Evolutionary conservation across 92 coral and sea anemone genomes (phyloP).

Genomic region (Epizoanthus fatuus): DNA sequence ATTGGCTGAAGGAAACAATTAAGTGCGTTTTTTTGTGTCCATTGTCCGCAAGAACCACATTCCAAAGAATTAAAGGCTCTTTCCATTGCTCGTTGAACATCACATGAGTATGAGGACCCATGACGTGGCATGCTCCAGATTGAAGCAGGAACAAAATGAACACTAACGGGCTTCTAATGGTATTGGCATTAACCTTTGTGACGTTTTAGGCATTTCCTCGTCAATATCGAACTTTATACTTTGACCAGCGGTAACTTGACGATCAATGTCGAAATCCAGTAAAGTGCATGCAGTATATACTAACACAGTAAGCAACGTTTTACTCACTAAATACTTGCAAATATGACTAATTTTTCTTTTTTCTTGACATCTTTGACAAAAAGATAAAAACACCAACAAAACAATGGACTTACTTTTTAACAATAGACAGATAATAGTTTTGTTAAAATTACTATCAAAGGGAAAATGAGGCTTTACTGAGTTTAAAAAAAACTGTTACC

Average conservation of each 20-base stretch:
- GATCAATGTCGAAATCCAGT: not conserved
- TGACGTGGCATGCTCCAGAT: constrained; percentile 58
- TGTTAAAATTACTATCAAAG: too few species aligned
- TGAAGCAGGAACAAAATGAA: constrained; percentile 61
- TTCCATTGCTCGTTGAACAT: constrained; percentile 56
- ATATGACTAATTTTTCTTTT: too few species aligned
- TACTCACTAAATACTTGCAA: too few species aligned
- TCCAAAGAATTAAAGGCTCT: constrained; percentile 74
- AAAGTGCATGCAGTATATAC: not conserved
- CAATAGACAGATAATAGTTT: too few species aligned
- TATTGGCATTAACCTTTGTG: constrained; percentile 62
- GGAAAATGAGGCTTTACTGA: too few species aligned
- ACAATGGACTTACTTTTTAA: too few species aligned
- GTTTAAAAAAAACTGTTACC: too few species aligned
- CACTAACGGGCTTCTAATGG: constrained; percentile 70
- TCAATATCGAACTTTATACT: constrained; percentile 10
- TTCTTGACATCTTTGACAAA: too few species aligned
- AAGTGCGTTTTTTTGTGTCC: constrained; percentile 76
- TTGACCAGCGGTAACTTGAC: too few species aligned
- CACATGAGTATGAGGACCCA: constrained; percentile 62
- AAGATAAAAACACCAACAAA: too few species aligned
- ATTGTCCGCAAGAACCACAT: constrained; percentile 69
- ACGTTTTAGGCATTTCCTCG: constrained; percentile 26
- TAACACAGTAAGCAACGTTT: not conserved
- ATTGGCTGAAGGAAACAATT: constrained; percentile 59